Evolutionary conservation across 1,140 invertebrate genomes (phyloP), one percentile per base, ranked within the genome.

Genomic region (Ptiloglossa arizonensis): DNA sequence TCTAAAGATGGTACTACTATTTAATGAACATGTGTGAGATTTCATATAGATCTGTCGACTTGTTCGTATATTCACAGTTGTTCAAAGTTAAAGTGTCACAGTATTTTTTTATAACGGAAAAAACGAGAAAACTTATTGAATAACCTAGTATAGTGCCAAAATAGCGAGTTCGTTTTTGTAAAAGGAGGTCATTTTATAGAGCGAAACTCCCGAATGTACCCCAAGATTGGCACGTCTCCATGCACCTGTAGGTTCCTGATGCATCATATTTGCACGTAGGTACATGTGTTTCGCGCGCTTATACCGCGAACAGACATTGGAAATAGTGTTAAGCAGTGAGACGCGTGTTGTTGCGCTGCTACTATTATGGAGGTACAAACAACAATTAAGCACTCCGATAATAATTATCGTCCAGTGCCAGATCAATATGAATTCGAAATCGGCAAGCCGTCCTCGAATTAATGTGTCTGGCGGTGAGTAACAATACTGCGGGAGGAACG

Each of bases 401-500:
- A 88, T 86, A 83, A 87, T 88, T 83, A 87, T 81, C 73, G 79
- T 81, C 64, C 81, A 79, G 85, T 88, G 56, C 84, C 76, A 82
- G 80, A 85, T 85, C 76, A 85, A 86, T 87, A 86, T 84, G 86
- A 87, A 89, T 89, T 82, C 80, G 79, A 79, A 79, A 88, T 88
- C 70, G 66, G 48, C 66, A 64, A 41, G 69, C 56, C 63, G n/a
- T 68, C 46, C 38, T 78, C 60, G 74, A 76, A 85, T 85, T 87
- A 80, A 86, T 81, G 69, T 29, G 52, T 41, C 57, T 57, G 66
- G 38, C 19, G 27, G 60, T 38, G 67, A 13, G 22, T 22, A 44
- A 70, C 38, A 50, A 59, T 54, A 50, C 35, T 46, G 32, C 52
- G 46, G 41, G 64, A 46, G 78, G 60, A 68, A 83, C 68, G 72